phyloP scores from a whole-genome alignment of 1,140 invertebrate species.

The Hylaeus volcanicus region DNA sequence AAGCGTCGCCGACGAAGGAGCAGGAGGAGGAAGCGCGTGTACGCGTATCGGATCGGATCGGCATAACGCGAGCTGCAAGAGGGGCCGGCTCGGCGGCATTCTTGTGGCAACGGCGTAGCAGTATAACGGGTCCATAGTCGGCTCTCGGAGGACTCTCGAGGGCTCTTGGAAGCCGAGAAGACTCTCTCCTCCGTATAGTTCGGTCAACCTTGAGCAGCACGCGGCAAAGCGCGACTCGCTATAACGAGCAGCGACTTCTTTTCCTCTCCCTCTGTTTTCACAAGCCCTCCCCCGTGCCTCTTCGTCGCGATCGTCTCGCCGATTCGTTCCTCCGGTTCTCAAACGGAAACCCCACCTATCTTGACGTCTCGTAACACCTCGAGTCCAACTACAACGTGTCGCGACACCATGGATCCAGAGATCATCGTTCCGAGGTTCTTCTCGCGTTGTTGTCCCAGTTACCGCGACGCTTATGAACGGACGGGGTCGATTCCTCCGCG shows the following conservation, averaged over 20 bases:
- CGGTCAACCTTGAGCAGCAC: conserved; percentile 53
- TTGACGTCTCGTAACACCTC: conserved; percentile 14
- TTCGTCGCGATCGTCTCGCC: not conserved
- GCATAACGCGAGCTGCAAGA: conserved; percentile 46
- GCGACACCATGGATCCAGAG: not conserved
- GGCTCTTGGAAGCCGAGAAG: conserved; percentile 39
- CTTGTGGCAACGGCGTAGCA: conserved; percentile 57
- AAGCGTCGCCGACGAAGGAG: conserved; percentile 22
- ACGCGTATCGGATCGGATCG: conserved; percentile 45
- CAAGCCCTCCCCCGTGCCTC: not conserved
- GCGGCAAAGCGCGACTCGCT: conserved; percentile 19
- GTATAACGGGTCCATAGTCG: conserved; percentile 62
- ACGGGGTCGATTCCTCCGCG: not conserved
- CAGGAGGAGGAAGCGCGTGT: conserved; percentile 35
- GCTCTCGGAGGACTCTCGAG: conserved; percentile 53
- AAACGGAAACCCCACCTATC: conserved; percentile 41
- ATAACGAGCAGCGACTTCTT: not conserved
- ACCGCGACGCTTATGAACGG: not conserved
- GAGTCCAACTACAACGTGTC: not conserved
- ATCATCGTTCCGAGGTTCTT: not conserved
- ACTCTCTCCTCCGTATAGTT: conserved; percentile 41
- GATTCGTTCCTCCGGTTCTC: not conserved
- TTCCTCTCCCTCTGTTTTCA: conserved; percentile 11
- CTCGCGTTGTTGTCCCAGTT: not conserved
- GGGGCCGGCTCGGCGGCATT: conserved; percentile 63